These are phyloP conservation scores for Poeciliopsis presidionis DNA, from an alignment of 2,797 vertebrate genomes.

Conservation along the genomic window DNA sequence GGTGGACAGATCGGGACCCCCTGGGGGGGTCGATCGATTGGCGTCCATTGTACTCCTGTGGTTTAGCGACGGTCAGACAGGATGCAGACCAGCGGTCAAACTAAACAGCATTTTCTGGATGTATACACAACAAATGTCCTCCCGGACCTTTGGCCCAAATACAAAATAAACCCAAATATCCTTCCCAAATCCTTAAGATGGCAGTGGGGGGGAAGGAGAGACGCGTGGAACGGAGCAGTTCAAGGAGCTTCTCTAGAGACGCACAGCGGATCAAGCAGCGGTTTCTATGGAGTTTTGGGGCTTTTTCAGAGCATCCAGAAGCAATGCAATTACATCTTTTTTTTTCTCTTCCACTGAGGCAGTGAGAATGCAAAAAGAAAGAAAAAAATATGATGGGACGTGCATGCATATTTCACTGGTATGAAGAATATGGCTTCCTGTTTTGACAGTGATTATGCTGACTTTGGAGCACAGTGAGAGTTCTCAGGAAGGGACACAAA, in stretches of 20 bases:
- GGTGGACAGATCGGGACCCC: constrained; percentile 17
- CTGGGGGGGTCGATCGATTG: constrained; percentile 35
- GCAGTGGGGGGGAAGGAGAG: constrained; percentile 4
- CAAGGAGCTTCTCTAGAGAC: constrained; percentile 20
- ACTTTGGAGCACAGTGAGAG: background rate
- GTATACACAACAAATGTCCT: constrained; percentile 70
- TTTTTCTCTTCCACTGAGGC: background rate
- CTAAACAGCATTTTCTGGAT: constrained; percentile 77
- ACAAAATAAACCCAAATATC: constrained; percentile 72
- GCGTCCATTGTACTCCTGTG: constrained; percentile 66
- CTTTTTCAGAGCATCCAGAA: background rate
- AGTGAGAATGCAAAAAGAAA: constrained; percentile 4
- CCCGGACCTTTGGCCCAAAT: constrained; percentile 69
- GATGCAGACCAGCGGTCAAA: constrained; percentile 71
- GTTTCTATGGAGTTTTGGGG: background rate
- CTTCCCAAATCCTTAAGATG: constrained; percentile 45
- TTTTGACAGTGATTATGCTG: background rate
- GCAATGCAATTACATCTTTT: background rate
- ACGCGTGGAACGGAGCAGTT: constrained; percentile 7
- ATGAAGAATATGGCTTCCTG: background rate
- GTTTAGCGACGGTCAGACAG: constrained; percentile 56
- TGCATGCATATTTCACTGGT: background rate
- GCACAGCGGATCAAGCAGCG: background rate
- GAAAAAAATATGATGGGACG: background rate
- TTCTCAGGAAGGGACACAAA: background rate